Conservation (phyloP, 2,888 invertebrate species). For the Lordiphosa fenestrarum region DNA sequence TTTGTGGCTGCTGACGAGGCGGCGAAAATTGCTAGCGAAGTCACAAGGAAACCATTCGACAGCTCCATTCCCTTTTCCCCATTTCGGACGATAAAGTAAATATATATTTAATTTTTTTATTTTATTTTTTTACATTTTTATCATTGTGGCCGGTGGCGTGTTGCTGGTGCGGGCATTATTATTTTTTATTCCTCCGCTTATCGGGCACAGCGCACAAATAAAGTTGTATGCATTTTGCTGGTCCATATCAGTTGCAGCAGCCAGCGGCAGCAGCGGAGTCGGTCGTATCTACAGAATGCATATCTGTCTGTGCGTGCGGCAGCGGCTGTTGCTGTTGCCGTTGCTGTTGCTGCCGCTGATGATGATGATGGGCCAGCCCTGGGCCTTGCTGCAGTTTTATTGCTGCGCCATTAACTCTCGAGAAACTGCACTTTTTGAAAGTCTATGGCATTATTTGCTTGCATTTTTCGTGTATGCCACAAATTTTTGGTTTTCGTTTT, state of each 20-base stretch:
- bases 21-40: conserved; percentile 55
- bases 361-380: conserved; percentile 21
- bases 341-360: conserved; percentile 6
- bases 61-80: conserved; percentile 22
- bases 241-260: conserved; percentile 36
- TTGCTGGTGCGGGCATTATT: conserved; percentile 24
- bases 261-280: neutral
- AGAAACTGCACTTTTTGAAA: conserved; percentile 14
- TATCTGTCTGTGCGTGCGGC: conserved; percentile 14
- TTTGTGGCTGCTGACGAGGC: conserved; percentile 43
- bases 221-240: conserved; percentile 63
- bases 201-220: conserved; percentile 54
- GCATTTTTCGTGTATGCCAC: conserved; percentile 35
- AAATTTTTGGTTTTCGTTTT: conserved; percentile 18
- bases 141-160: conserved; percentile 30
- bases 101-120: conserved; percentile 40
- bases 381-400: conserved; percentile 44
- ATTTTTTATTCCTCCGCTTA: conserved; percentile 26
- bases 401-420: conserved; percentile 58
- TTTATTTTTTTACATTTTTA: conserved; percentile 7
- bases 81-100: conserved; percentile 53
- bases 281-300: conserved; percentile 11
- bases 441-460: conserved; percentile 3
- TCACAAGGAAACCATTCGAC: conserved; percentile 45
- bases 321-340: conserved; percentile 5